Percentiles rank a stretch among this genome's conserved stretches.
These are phyloP conservation scores for Brotogeris chrysoptera DNA, from an alignment of 2,797 vertebrate genomes.

Conservation along the genomic window DNA sequence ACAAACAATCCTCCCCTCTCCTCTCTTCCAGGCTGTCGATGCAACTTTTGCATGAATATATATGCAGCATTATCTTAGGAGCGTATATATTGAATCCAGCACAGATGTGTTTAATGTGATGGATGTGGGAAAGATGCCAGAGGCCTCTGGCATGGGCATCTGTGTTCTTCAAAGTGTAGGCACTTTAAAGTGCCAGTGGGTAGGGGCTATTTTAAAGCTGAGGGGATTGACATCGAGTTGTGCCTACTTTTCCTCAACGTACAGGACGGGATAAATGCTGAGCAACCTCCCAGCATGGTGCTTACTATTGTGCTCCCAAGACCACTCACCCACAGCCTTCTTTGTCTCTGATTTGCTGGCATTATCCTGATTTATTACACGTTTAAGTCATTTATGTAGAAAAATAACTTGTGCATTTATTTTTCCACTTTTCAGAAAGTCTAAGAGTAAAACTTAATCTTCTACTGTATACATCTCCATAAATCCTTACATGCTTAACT, in stretches of 20 bases:
- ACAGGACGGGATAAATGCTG: not conserved
- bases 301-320: not conserved
- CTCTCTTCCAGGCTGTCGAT: not conserved
- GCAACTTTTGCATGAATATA: not conserved
- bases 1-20: not conserved
- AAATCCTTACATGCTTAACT: not conserved
- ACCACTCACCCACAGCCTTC: not conserved
- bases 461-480: not conserved
- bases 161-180: not conserved
- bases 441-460: slow-evolving; percentile 1
- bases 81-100: not conserved
- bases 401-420: not conserved
- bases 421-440: not conserved
- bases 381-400: not conserved
- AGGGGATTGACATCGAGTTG: not conserved
- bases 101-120: not conserved
- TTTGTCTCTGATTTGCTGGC: not conserved
- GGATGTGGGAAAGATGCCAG: not conserved
- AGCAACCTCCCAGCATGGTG: not conserved
- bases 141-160: not conserved
- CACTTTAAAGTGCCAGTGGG: not conserved
- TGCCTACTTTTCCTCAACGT: not conserved
- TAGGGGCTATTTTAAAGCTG: not conserved
- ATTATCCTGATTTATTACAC: not conserved
- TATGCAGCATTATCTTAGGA: not conserved